Conservation (phyloP, 2,113 vertebrate genomes). For the Oceanodroma tethys region DNA sequence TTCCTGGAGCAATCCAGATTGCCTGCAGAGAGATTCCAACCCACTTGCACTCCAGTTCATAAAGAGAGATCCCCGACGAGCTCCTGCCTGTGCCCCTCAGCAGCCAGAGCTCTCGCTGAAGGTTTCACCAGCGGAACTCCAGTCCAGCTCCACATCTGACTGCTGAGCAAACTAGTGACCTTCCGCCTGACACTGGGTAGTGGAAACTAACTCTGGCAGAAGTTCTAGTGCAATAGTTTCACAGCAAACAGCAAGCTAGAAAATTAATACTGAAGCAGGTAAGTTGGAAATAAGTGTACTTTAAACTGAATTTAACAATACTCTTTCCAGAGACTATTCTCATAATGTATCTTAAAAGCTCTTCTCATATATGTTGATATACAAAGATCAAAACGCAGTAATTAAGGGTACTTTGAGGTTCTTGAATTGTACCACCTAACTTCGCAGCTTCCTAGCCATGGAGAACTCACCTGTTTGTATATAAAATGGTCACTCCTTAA, state of each 20-base stretch:
- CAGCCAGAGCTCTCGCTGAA: background rate
- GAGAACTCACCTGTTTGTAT: background rate
- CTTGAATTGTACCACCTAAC: background rate
- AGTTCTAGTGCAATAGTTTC: background rate
- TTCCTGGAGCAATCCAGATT: background rate
- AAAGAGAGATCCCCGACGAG: background rate
- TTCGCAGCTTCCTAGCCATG: background rate
- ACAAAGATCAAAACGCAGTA: background rate
- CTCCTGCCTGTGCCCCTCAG: background rate
- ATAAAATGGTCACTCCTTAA: background rate
- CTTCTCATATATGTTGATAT: background rate
- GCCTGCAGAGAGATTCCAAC: background rate
- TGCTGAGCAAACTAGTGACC: background rate
- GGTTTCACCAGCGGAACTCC: background rate
- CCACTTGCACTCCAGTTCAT: background rate
- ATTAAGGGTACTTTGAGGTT: background rate
- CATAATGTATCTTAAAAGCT: rapidly evolving
- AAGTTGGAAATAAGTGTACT: background rate
- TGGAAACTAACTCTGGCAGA: background rate
- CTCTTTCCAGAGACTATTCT: background rate
- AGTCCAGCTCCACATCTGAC: background rate
- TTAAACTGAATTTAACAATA: background rate
- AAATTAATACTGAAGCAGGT: background rate
- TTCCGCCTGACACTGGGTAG: background rate
- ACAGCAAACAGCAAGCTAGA: background rate